Percentiles rank a stretch among this genome's conserved stretches.
Evolutionary conservation across 2,797 vertebrate genomes (phyloP).

Genomic region (Enteromius anoplus): DNA sequence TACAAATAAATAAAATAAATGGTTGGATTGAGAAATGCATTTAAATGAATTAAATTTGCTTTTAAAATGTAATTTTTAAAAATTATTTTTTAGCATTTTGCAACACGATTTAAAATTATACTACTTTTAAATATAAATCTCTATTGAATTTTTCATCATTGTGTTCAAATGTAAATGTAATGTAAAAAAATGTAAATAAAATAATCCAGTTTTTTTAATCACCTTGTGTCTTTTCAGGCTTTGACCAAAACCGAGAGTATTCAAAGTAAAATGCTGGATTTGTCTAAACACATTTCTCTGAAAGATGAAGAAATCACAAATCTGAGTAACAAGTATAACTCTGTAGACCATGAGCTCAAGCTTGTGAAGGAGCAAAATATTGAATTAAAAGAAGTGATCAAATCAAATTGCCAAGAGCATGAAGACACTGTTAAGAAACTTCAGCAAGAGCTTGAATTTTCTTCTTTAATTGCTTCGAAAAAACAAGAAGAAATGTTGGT

Average conservation of each 20-base stretch:
- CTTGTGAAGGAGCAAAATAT: slow-evolving; percentile 18
- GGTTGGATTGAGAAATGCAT: no score
- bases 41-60: no score
- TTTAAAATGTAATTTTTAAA: not conserved
- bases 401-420: slow-evolving; percentile 7
- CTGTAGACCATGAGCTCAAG: slow-evolving; percentile 8
- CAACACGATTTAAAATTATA: not conserved
- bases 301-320: slow-evolving; percentile 32
- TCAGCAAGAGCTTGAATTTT: slow-evolving; percentile 19
- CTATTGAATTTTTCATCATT: not conserved
- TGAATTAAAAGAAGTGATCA: slow-evolving; percentile 27
- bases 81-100: not conserved
- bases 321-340: slow-evolving; percentile 2
- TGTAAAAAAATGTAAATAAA: no score
- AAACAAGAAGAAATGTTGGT: slow-evolving; percentile 52
- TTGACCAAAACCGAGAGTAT: not conserved
- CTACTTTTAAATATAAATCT: not conserved
- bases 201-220: no score
- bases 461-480: slow-evolving; percentile 14
- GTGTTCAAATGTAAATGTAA: no score
- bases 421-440: slow-evolving; percentile 42
- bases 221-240: not conserved
- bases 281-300: not conserved
- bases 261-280: not conserved
- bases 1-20: no score